Conservation (phyloP, 2,888 invertebrate genomes). For the Syritta pipiens region DNA sequence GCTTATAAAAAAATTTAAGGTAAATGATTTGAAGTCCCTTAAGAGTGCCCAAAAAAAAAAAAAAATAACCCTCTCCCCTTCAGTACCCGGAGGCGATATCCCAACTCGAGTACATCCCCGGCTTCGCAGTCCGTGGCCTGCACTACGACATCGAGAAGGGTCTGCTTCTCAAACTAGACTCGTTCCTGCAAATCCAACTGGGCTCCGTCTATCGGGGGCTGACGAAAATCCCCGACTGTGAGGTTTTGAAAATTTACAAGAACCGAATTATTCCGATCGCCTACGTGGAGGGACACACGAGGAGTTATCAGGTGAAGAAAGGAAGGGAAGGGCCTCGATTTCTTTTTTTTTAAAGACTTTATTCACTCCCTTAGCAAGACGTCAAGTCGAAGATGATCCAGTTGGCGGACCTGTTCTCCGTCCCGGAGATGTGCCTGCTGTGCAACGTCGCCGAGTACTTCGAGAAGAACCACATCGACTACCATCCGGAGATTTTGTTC, state of each 20-base stretch:
- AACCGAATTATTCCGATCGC: constrained; percentile 92
- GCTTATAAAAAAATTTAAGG: constrained; percentile 93
- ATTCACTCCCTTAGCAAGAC: constrained; percentile 72
- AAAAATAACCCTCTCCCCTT: constrained; percentile 70
- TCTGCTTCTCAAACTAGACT: constrained; percentile 94
- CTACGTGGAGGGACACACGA: constrained; percentile 90
- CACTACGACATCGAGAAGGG: constrained; percentile 99
- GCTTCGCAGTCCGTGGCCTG: constrained; percentile 97
- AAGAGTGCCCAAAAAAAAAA: neutral
- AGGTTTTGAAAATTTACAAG: constrained; percentile 91
- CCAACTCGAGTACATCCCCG: constrained; percentile 91
- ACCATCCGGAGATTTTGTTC: constrained; percentile 97
- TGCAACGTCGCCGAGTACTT: constrained; percentile 97
- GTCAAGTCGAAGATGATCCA: constrained; percentile 90
- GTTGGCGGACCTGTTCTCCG: constrained; percentile 96
- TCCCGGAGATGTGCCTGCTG: constrained; percentile 96
- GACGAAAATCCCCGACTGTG: constrained; percentile 88
- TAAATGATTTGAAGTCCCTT: constrained; percentile 74
- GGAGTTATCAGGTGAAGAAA: constrained; percentile 83
- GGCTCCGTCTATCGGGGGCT: constrained; percentile 95
- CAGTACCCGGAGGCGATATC: constrained; percentile 94
- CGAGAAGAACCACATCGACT: constrained; percentile 92
- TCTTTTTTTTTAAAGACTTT: constrained; percentile 70
- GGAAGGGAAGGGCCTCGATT: neutral
- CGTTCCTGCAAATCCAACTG: constrained; percentile 97